phyloP scores from a whole-genome alignment of 2,113 vertebrate species.

The Colaptes auratus region DNA sequence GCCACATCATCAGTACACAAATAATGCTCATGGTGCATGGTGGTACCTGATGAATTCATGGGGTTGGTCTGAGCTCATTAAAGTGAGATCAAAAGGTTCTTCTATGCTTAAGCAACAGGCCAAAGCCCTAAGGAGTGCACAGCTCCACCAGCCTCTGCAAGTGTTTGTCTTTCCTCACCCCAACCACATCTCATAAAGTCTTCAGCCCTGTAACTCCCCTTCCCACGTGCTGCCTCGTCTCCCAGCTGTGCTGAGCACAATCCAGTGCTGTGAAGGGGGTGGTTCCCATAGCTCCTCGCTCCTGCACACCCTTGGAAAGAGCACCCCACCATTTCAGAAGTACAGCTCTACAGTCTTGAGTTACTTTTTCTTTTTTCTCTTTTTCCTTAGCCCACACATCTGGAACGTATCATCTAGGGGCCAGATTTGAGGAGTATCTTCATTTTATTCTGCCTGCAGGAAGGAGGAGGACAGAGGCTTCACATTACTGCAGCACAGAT shows the following conservation, averaged over 20 bases:
- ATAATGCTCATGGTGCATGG: rapidly evolving
- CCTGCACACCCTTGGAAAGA: neutral
- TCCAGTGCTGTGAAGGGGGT: neutral
- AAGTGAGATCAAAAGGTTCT: neutral
- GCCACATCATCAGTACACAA: neutral
- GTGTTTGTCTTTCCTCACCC: constrained; percentile 6
- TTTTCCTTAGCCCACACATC: neutral
- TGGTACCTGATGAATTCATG: neutral
- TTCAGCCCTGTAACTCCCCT: neutral
- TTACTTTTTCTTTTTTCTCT: neutral
- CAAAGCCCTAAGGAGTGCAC: constrained; percentile 2
- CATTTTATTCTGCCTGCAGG: neutral
- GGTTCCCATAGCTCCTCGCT: neutral
- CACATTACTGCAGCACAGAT: neutral
- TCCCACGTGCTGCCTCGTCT: neutral
- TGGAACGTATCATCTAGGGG: neutral
- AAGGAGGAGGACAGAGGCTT: neutral
- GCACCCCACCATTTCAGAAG: neutral
- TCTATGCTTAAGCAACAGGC: neutral
- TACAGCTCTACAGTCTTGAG: neutral
- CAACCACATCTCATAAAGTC: neutral
- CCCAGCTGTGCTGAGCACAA: neutral
- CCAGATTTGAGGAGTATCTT: constrained; percentile 34
- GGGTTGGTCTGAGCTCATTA: neutral
- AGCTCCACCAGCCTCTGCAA: neutral